Percentiles rank a stretch among this genome's conserved stretches.
These are phyloP conservation scores for Mesoclemmys tuberculata DNA, from an alignment of 2,113 vertebrate species.

Conservation along the genomic window DNA sequence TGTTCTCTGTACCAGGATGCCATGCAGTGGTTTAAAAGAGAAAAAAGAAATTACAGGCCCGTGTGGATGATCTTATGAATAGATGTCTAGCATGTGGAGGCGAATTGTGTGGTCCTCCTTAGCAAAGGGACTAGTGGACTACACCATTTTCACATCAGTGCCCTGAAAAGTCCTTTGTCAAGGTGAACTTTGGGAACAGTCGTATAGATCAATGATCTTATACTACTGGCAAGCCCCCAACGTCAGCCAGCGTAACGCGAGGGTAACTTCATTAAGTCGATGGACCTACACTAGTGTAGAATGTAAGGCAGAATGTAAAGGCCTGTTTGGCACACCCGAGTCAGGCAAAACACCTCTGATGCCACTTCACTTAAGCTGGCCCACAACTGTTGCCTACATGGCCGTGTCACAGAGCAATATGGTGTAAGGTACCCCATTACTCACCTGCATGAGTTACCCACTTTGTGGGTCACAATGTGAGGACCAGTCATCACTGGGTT, in stretches of 20 bases:
- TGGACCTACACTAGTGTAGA: neutral
- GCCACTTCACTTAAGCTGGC: neutral
- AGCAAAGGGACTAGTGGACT: neutral
- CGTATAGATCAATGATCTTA: neutral
- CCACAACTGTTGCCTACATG: neutral
- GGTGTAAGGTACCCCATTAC: neutral
- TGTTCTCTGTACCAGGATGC: neutral
- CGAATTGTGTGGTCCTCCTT: neutral
- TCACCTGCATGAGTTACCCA: neutral
- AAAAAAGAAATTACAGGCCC: neutral
- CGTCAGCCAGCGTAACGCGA: neutral
- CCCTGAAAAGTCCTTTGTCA: neutral
- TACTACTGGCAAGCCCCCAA: neutral
- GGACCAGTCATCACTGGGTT: neutral
- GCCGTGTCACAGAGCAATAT: neutral
- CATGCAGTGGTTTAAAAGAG: neutral
- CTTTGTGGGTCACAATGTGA: neutral
- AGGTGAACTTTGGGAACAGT: neutral
- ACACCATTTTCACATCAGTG: rapidly evolving
- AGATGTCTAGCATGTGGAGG: neutral
- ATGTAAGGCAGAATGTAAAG: neutral
- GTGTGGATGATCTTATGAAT: neutral
- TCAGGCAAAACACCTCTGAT: neutral
- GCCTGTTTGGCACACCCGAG: neutral
- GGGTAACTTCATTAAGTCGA: neutral